Percentiles rank a stretch among this genome's conserved stretches.
Evolutionary conservation across 2,797 vertebrate genomes (phyloP).

Genomic region (Syngnathus rostellatus): DNA sequence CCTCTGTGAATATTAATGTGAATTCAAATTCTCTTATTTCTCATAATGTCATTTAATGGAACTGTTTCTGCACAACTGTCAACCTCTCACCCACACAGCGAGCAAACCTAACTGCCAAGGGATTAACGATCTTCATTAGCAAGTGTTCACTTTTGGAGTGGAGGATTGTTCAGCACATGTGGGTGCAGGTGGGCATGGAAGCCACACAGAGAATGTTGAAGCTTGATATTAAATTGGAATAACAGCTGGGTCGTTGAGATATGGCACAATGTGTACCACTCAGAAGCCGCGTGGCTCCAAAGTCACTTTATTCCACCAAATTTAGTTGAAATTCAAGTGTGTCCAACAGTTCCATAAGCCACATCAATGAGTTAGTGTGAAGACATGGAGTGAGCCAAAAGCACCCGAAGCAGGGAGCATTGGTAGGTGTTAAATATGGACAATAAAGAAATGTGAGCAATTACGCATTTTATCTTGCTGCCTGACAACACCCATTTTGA

Average conservation of each 20-base stretch:
- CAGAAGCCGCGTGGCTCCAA: constrained; percentile 12
- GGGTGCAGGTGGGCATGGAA: constrained; percentile 1
- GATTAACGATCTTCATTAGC: constrained; percentile 34
- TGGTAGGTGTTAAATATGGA: constrained; percentile 43
- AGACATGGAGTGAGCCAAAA: constrained; percentile 26
- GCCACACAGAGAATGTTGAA: neutral
- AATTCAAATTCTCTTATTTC: neutral
- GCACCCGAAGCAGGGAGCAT: constrained; percentile 2
- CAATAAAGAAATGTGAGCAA: constrained; percentile 37
- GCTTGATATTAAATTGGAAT: constrained; percentile 8
- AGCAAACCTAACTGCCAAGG: constrained; percentile 18
- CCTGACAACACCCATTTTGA: constrained; percentile 46
- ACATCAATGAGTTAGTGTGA: constrained; percentile 18
- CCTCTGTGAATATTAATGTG: neutral
- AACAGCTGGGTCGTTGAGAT: constrained; percentile 32
- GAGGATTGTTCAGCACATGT: constrained; percentile 13
- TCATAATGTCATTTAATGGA: neutral
- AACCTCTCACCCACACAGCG: constrained; percentile 21
- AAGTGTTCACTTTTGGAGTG: constrained; percentile 24
- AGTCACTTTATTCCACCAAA: neutral
- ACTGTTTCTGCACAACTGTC: constrained; percentile 12
- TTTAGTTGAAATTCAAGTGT: neutral
- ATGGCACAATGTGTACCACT: constrained; percentile 24
- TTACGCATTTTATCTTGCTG: constrained; percentile 52
- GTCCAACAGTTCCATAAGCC: constrained; percentile 18